Conservation (phyloP, 1,140 invertebrate species). For the Drosophila carrolli region DNA sequence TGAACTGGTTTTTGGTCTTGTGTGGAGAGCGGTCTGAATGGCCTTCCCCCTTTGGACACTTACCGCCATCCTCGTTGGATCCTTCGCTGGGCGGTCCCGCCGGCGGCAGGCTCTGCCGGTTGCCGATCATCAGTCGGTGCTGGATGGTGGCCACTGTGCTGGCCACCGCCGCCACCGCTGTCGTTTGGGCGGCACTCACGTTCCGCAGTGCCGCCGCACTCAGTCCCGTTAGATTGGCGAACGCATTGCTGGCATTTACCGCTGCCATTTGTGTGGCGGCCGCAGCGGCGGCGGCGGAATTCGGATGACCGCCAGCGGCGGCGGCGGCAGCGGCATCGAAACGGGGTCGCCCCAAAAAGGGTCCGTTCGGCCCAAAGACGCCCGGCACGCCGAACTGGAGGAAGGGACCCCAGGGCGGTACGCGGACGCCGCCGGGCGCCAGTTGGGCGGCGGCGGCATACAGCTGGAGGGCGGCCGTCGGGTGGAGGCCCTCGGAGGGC, state of each 20-base stretch:
- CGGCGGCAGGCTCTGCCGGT: slow-evolving; percentile 77
- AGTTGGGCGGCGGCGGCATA: slow-evolving; percentile 86
- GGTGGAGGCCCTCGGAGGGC: slow-evolving; percentile 85
- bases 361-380: slow-evolving; percentile 80
- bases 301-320: slow-evolving; percentile 53
- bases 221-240: slow-evolving; percentile 81
- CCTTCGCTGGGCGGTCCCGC: slow-evolving; percentile 86
- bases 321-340: slow-evolving; percentile 60
- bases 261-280: slow-evolving; percentile 77
- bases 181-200: slow-evolving; percentile 78
- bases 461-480: slow-evolving; percentile 86
- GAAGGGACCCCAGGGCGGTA: slow-evolving; percentile 85
- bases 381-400: slow-evolving; percentile 86
- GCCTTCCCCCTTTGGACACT: slow-evolving; percentile 28
- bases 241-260: slow-evolving; percentile 81
- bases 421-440: slow-evolving; percentile 85
- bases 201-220: slow-evolving; percentile 79
- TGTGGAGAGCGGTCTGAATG: too few relatives aligned
- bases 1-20: too few relatives aligned
- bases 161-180: slow-evolving; percentile 77
- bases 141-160: slow-evolving; percentile 80
- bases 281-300: slow-evolving; percentile 66
- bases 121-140: slow-evolving; percentile 81
- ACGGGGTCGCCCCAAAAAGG: slow-evolving; percentile 76
- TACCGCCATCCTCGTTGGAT: slow-evolving; percentile 86